phyloP scores from a whole-genome alignment of 2,888 invertebrate genomes.

The Pseudoips prasinana region DNA sequence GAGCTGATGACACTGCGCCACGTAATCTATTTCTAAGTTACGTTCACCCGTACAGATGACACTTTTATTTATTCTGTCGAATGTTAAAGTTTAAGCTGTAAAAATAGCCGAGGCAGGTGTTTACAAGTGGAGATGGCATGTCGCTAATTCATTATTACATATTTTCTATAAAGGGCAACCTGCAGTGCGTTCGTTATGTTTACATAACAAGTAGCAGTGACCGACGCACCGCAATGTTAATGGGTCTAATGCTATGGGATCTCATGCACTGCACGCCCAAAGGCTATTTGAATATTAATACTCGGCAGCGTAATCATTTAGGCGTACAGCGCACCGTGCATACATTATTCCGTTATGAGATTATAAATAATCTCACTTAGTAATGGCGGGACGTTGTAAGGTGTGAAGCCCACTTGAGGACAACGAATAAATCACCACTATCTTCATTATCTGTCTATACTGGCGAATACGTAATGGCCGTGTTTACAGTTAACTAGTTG shows the following conservation, averaged over 20 bases:
- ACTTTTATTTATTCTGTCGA: conserved; percentile 29
- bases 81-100: conserved; percentile 15
- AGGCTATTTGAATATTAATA: conserved; percentile 76
- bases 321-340: conserved; percentile 51
- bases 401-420: conserved; percentile 38
- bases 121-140: conserved; percentile 29
- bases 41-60: conserved; percentile 42
- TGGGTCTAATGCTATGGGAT: conserved; percentile 61
- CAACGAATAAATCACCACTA: conserved; percentile 34
- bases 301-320: conserved; percentile 52
- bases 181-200: conserved; percentile 39
- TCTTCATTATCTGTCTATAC: conserved; percentile 32
- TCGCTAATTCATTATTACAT: conserved; percentile 41
- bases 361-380: conserved; percentile 51
- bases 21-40: conserved; percentile 63
- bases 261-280: conserved; percentile 54
- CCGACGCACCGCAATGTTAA: conserved; percentile 55
- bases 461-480: conserved; percentile 27
- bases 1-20: conserved; percentile 46
- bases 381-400: conserved; percentile 36
- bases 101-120: conserved; percentile 41
- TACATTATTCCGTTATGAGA: conserved; percentile 57
- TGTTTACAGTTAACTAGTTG: conserved; percentile 25
- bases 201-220: conserved; percentile 42
- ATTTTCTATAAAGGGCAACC: conserved; percentile 43